phyloP scores from a whole-genome alignment of 2,888 invertebrate genomes.

The Ferdinandea cuprea region DNA sequence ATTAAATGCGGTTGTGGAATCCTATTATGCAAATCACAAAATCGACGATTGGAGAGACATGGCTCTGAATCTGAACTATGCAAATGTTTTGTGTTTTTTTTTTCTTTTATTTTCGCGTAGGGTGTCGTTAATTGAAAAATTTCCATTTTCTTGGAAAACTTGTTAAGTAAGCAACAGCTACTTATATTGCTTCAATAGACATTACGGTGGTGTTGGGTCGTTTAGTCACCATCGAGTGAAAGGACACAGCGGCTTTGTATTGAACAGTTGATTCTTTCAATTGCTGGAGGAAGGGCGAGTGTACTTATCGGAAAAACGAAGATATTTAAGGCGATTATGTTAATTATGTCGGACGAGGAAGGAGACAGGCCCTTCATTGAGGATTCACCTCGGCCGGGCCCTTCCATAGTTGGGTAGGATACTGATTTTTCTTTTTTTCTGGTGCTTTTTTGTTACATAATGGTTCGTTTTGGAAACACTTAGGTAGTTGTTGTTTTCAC shows the following conservation, averaged over 20 bases:
- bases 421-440: conserved; percentile 27
- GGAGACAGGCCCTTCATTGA: not conserved
- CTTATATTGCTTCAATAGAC: conserved; percentile 56
- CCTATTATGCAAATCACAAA: conserved; percentile 68
- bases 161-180: conserved; percentile 74
- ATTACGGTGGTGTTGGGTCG: conserved; percentile 42
- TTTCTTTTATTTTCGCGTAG: conserved; percentile 38
- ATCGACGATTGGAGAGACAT: conserved; percentile 46
- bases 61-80: conserved; percentile 59
- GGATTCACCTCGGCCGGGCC: not conserved
- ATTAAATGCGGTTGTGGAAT: conserved; percentile 57
- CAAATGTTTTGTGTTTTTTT: conserved; percentile 50
- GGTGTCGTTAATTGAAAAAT: conserved; percentile 73
- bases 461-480: conserved; percentile 53
- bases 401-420: not conserved
- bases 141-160: conserved; percentile 71
- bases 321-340: conserved; percentile 71
- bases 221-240: conserved; percentile 26
- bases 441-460: conserved; percentile 53
- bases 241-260: conserved; percentile 40
- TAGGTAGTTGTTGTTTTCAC: conserved; percentile 48
- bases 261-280: conserved; percentile 63
- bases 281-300: conserved; percentile 9
- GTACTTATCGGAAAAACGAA: conserved; percentile 36
- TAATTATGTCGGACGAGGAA: conserved; percentile 59